Evolutionary conservation across 2,888 invertebrate species (phyloP).

Genomic region (Andrena haemorrhoa): DNA sequence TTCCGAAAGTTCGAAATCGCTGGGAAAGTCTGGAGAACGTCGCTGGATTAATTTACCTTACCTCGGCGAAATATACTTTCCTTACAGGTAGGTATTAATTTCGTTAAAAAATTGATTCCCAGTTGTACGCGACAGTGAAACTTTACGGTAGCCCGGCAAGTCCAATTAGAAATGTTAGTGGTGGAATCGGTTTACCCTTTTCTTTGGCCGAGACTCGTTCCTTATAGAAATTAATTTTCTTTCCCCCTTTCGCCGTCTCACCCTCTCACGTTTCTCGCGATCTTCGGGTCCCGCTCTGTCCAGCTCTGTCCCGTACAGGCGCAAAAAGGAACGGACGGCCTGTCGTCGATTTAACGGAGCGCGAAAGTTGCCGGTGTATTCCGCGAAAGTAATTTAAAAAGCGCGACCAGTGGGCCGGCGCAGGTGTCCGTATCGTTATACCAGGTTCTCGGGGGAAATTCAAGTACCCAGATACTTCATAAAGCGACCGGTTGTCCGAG

Average conservation of each 20-base stretch:
- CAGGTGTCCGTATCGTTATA: constrained; percentile 47
- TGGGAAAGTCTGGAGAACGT: constrained; percentile 12
- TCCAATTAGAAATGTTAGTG: constrained; percentile 36
- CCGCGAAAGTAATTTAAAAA: constrained; percentile 52
- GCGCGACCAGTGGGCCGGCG: constrained; percentile 28
- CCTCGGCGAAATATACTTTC: constrained; percentile 33
- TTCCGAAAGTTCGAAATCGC: constrained; percentile 12
- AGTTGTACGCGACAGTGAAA: constrained; percentile 33
- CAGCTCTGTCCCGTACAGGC: too few species aligned
- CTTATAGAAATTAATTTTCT: constrained; percentile 35
- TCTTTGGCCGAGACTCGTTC: neutral
- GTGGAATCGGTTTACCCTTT: constrained; percentile 6
- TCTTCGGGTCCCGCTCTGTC: too few species aligned
- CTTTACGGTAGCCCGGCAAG: constrained; percentile 21
- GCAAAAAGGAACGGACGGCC: constrained; percentile 23
- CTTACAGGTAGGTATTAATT: constrained; percentile 54
- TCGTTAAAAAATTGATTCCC: constrained; percentile 57
- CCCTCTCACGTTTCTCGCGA: neutral
- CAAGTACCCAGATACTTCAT: constrained; percentile 38
- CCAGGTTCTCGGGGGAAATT: constrained; percentile 65
- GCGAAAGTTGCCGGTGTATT: constrained; percentile 23
- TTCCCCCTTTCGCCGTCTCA: neutral
- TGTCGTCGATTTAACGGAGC: constrained; percentile 30
- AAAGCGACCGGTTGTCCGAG: constrained; percentile 44
- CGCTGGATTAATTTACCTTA: constrained; percentile 54